Evolutionary conservation across 2,888 invertebrate genomes (phyloP).

Genomic region (Caenorhabditis becei): DNA sequence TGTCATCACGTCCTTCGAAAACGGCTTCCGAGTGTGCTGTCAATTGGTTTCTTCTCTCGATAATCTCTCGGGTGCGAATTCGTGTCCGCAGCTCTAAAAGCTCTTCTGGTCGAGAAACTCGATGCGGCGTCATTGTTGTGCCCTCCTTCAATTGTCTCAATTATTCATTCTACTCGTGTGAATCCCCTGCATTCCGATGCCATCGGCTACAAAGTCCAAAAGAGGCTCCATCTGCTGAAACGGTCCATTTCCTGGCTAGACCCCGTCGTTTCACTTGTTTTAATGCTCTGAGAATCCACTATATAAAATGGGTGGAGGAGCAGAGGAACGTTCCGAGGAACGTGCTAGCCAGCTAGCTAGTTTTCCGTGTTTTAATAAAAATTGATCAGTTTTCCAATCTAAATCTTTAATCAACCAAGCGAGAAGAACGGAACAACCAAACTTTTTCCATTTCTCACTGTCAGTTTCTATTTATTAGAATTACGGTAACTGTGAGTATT

Average conservation of each 20-base stretch:
- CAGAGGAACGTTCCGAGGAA: too few species aligned
- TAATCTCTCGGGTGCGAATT: not conserved
- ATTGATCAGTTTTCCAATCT: too few species aligned
- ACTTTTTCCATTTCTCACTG: too few species aligned
- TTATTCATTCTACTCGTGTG: conserved; percentile 35
- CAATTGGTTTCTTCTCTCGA: conserved; percentile 2
- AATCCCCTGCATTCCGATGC: conserved; percentile 5
- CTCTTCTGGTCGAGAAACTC: not conserved
- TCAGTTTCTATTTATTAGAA: too few species aligned
- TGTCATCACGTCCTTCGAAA: not conserved
- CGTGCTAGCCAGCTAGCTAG: too few species aligned
- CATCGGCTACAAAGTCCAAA: conserved; percentile 12
- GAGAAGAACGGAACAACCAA: too few species aligned
- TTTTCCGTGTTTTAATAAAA: too few species aligned
- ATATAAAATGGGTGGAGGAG: not conserved
- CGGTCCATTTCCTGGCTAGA: conserved; percentile 2
- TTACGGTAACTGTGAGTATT: too few species aligned
- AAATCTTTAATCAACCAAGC: too few species aligned
- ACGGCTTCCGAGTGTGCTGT: not conserved
- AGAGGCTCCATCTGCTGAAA: conserved; percentile 21
- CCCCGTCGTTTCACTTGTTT: not conserved
- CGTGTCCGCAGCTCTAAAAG: not conserved
- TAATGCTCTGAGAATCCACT: too few species aligned
- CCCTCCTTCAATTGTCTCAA: conserved; percentile 15
- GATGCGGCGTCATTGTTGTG: conserved; percentile 2